Evolutionary conservation across 2,888 invertebrate species (phyloP), one percentile per base, ranked within the genome.

Genomic region (Leptothorax acervorum): DNA sequence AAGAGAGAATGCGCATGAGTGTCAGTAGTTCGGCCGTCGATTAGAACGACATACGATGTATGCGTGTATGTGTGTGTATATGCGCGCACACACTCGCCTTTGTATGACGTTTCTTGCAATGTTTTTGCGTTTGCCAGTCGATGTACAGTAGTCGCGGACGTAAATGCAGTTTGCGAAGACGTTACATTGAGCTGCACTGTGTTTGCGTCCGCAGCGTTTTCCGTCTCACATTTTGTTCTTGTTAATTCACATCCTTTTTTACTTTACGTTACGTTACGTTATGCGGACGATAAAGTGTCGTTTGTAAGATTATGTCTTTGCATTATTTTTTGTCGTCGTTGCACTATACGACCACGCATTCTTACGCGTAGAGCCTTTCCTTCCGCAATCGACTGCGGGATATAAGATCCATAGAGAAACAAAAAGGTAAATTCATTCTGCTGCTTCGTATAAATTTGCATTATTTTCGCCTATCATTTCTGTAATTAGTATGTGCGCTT

Each of bases 101-200:
- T 63, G 66, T 84, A 65, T 76, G 86, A 84, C 86, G 60, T 83
- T 85, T 86, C 86, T 86, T 85, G 63, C 74, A 73, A 86, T 83
- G 66, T 83, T 87, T 74, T 85, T 85, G 57, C 68, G 71, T 55
- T 81, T 76, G 63, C 57, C 83, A 85, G 85, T 81, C 78, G 62
- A 78, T 65, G 68, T 75, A 73, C 70, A 57, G 57, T 68, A 62
- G 81, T 74, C 62, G 85, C 62, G 63, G 57, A 68, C 75, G 57
- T 5, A 82, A 81, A 73, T 73, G 81, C 81, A 71, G 48, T 71
- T 70, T 65, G 18, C 42, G 74, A 45, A 31, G 71, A 53, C 62
- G 15, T 62, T 74, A 28, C 42, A n/a, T 75, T 45, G 18, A 35
- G 15, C 53, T 45, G 31, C 51, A 65, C 78, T 85, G 76, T 73